These are phyloP conservation scores for Otus scops DNA, from an alignment of 2,797 vertebrate species.

Conservation along the genomic window DNA sequence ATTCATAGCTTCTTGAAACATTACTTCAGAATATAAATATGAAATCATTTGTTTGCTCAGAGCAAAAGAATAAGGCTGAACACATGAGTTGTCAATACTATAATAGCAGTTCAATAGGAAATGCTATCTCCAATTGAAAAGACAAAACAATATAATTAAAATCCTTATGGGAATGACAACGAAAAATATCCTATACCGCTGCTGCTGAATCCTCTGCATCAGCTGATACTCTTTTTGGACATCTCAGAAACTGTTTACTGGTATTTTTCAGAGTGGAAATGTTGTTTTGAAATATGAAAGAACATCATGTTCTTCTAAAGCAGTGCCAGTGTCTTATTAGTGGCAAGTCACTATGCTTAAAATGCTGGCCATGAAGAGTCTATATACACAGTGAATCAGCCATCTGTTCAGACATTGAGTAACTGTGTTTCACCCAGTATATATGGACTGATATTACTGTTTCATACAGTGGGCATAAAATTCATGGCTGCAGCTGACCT, in stretches of 20 bases:
- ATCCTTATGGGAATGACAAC: background rate
- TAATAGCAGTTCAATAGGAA: background rate
- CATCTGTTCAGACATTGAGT: constrained; percentile 17
- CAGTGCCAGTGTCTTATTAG: constrained; percentile 35
- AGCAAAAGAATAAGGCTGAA: background rate
- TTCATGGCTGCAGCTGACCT: constrained; percentile 9
- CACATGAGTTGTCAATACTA: constrained; percentile 1
- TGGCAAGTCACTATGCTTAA: constrained; percentile 11
- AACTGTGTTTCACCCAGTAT: background rate
- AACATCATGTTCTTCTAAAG: constrained; percentile 40
- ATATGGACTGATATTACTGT: constrained; percentile 21
- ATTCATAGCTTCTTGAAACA: background rate
- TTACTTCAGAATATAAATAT: background rate
- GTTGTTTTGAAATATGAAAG: constrained; percentile 23
- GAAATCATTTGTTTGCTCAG: background rate
- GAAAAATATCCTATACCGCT: background rate
- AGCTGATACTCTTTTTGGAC: background rate
- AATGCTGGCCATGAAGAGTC: constrained; percentile 28
- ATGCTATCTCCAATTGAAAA: background rate
- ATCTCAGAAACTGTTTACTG: constrained; percentile 17
- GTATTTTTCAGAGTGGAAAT: constrained; percentile 3
- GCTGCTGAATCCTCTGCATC: background rate
- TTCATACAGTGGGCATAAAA: constrained; percentile 9
- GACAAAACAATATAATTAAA: background rate
- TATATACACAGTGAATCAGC: constrained; percentile 7